phyloP scores from a whole-genome alignment of 2,888 invertebrate genomes.

The Acanthosepion esculentum region DNA sequence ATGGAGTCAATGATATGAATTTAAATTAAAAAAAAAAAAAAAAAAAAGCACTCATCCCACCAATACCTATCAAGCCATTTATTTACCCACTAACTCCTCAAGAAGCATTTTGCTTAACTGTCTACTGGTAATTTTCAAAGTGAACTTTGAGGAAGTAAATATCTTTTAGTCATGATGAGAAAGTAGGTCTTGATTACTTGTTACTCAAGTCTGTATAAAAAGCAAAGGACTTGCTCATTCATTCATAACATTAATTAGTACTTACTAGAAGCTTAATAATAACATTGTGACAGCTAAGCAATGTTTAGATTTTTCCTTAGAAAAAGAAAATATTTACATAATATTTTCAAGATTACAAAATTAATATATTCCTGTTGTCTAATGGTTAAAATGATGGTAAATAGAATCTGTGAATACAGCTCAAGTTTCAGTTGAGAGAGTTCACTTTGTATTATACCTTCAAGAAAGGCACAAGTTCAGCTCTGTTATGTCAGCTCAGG shows the following conservation, averaged over 20 bases:
- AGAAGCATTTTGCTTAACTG: too few relatives aligned
- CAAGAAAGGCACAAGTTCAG: too few relatives aligned
- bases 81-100: background rate
- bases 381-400: too few relatives aligned
- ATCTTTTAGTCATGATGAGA: background rate
- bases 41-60: background rate
- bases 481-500: too few relatives aligned
- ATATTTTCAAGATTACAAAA: constrained; percentile 8
- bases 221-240: background rate
- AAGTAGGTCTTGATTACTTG: background rate
- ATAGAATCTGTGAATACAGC: too few relatives aligned
- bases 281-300: background rate
- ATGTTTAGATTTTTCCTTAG: background rate
- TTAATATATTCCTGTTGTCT: background rate
- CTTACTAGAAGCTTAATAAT: background rate
- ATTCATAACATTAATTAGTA: background rate
- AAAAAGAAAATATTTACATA: background rate
- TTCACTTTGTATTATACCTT: too few relatives aligned
- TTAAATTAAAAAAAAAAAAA: too few relatives aligned
- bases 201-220: background rate
- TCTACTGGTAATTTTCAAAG: background rate
- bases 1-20: background rate
- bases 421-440: too few relatives aligned
- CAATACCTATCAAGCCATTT: background rate
- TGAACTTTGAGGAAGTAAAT: background rate